These are phyloP conservation scores for Hoplias malabaricus DNA, from an alignment of 2,113 vertebrate species.

Conservation along the genomic window DNA sequence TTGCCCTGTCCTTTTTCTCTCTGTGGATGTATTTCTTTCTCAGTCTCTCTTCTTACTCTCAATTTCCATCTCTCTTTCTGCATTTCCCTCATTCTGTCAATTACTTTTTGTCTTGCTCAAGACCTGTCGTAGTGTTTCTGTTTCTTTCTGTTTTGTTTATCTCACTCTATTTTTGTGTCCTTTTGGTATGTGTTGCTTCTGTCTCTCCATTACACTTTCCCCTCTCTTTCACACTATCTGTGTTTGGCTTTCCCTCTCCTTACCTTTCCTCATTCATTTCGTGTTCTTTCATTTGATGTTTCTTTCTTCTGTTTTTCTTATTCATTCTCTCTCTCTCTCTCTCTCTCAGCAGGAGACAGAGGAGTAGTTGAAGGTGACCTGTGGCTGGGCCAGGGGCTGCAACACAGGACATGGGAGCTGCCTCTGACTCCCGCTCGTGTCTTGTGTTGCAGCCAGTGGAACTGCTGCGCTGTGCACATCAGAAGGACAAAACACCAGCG, in stretches of 20 bases:
- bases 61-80: background rate
- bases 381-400: conserved; percentile 76
- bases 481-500: background rate
- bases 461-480: conserved; percentile 56
- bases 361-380: conserved; percentile 65
- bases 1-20: background rate
- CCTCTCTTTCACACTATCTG: conserved; percentile 30
- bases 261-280: conserved; percentile 17
- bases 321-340: conserved; percentile 47
- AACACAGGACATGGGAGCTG: conserved; percentile 83
- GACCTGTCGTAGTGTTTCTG: too few species aligned
- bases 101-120: too few species aligned
- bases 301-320: conserved; percentile 38
- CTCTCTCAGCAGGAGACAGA: conserved; percentile 25
- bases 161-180: background rate
- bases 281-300: conserved; percentile 23
- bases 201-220: background rate
- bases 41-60: background rate
- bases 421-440: conserved; percentile 76
- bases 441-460: conserved; percentile 85
- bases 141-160: background rate
- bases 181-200: conserved; percentile 7
- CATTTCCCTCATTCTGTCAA: background rate
- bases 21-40: background rate
- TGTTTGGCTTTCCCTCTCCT: conserved; percentile 7